phyloP scores from a whole-genome alignment of 2,113 vertebrate genomes.

The Lepus timidus region DNA sequence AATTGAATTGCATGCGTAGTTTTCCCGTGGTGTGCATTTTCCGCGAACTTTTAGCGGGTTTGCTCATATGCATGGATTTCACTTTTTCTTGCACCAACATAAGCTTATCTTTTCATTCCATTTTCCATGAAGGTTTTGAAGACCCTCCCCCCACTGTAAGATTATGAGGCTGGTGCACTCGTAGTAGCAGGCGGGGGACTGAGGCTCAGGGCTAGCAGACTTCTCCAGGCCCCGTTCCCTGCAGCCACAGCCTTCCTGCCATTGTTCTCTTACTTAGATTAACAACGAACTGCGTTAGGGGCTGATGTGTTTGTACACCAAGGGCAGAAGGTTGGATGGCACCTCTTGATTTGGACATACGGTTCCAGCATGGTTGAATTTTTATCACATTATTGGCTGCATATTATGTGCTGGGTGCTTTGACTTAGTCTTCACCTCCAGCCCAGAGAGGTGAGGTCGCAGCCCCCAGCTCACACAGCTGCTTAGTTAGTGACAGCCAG shows the following conservation, averaged over 20 bases:
- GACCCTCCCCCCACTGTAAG: no score
- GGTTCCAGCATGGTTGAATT: not conserved
- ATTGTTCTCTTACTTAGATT: not conserved
- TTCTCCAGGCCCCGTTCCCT: not conserved
- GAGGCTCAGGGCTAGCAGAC: constrained; percentile 36
- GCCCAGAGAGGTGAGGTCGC: not conserved
- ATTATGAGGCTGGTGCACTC: no score
- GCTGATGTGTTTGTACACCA: not conserved
- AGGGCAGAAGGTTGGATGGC: not conserved
- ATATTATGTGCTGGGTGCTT: not conserved
- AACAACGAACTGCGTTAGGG: not conserved
- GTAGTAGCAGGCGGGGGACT: not conserved
- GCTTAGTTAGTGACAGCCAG: not conserved
- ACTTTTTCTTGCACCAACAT: no score
- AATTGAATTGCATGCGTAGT: no score
- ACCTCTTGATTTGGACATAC: not conserved
- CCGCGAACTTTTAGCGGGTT: no score
- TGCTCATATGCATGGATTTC: no score
- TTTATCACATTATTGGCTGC: not conserved
- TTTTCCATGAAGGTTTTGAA: no score
- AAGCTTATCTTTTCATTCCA: no score
- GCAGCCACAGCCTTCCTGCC: not conserved
- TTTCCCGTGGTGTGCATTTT: no score
- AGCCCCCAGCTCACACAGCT: not conserved
- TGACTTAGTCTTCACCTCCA: not conserved